Evolutionary conservation across 2,888 invertebrate genomes (phyloP).

Genomic region (Lepidonotus clava): DNA sequence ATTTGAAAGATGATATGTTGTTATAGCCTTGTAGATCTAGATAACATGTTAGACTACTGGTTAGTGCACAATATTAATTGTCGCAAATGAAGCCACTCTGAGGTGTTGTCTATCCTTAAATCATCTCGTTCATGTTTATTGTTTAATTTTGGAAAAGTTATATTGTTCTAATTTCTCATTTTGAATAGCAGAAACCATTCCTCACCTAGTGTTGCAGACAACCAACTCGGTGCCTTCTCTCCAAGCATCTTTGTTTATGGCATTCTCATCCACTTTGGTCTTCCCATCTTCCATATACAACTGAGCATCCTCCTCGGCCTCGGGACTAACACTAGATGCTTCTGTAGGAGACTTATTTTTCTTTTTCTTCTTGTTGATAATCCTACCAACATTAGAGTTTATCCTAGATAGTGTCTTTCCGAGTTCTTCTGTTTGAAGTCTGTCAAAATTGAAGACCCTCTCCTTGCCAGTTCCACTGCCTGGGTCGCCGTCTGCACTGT

Average conservation of each 20-base stretch:
- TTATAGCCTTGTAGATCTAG: no score
- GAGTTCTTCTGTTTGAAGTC: conserved; percentile 61
- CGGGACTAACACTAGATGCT: background rate
- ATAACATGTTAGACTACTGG: no score
- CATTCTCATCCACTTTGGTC: conserved; percentile 5
- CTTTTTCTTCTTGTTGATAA: conserved; percentile 61
- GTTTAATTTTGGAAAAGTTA: no score
- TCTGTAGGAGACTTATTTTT: conserved; percentile 41
- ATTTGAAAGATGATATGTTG: no score
- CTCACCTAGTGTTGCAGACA: conserved; percentile 49
- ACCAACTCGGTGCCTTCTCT: conserved; percentile 51
- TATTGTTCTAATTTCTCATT: background rate
- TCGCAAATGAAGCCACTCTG: no score
- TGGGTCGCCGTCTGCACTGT: conserved; percentile 8
- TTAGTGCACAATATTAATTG: no score
- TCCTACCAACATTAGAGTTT: conserved; percentile 59
- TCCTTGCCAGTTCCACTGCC: conserved; percentile 46
- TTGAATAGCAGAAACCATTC: background rate
- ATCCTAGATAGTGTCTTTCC: conserved; percentile 61
- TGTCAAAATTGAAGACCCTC: conserved; percentile 62
- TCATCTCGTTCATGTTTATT: no score
- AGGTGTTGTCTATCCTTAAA: no score
- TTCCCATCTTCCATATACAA: conserved; percentile 8
- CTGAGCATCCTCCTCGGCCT: background rate
- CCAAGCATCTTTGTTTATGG: conserved; percentile 60